Conservation (phyloP, 1,140 invertebrate species). For the Cotesia chilonis region DNA sequence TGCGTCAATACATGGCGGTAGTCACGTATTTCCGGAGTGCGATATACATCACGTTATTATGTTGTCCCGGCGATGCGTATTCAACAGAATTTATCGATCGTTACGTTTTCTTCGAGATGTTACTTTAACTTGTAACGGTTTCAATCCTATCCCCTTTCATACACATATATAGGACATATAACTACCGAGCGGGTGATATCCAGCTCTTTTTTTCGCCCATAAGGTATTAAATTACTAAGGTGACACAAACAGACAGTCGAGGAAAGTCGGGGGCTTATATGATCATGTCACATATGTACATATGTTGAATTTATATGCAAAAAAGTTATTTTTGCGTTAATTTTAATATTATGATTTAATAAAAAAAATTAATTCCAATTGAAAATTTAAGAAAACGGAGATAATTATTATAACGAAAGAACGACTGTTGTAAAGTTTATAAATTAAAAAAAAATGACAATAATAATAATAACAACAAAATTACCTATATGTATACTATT, state of each 20-base stretch:
- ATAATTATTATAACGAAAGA: no score
- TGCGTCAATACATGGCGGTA: constrained; percentile 18
- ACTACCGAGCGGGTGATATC: constrained; percentile 4
- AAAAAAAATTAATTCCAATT: no score
- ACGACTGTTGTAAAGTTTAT: no score
- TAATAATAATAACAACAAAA: no score
- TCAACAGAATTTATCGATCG: constrained; percentile 35
- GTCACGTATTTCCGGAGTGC: constrained; percentile 25
- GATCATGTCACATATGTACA: constrained; percentile 1
- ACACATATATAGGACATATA: no score
- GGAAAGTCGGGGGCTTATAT: background rate
- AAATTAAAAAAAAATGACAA: no score
- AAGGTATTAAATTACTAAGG: constrained; percentile 25
- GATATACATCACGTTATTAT: constrained; percentile 39
- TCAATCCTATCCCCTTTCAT: background rate
- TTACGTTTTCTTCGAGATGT: constrained; percentile 27
- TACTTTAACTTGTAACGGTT: constrained; percentile 22
- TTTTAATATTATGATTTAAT: no score
- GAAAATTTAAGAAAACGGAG: no score
- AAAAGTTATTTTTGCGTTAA: no score
- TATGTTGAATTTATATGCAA: no score
- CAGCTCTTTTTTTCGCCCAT: background rate
- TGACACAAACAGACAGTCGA: constrained; percentile 11
- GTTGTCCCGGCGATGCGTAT: constrained; percentile 32
- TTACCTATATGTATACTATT: no score